Evolutionary conservation across 2,888 invertebrate species (phyloP).

Genomic region (Erpobdella octoculata): DNA sequence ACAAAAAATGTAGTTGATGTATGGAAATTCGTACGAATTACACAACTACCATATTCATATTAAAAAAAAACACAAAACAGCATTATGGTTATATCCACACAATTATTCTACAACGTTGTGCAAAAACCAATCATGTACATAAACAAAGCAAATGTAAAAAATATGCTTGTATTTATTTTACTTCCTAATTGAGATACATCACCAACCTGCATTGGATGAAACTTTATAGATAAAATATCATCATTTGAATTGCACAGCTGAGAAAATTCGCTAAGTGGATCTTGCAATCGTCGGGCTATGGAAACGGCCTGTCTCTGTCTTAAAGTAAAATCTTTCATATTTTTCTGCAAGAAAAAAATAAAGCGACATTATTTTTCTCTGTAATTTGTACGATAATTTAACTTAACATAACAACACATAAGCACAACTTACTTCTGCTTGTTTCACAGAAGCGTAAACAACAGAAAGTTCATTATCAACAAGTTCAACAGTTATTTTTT

Average conservation of each 20-base stretch:
- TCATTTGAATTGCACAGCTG: slow-evolving; percentile 91
- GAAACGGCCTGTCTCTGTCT: slow-evolving; percentile 85
- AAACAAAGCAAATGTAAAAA: no score
- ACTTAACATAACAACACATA: no score
- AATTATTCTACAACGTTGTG: no score
- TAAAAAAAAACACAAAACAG: no score
- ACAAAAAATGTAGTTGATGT: not conserved
- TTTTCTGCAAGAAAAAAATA: slow-evolving; percentile 35
- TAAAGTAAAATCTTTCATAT: slow-evolving; percentile 80
- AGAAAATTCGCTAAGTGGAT: slow-evolving; percentile 89
- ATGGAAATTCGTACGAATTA: no score
- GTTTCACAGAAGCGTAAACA: slow-evolving; percentile 80
- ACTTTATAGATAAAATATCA: slow-evolving; percentile 86
- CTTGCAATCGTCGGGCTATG: slow-evolving; percentile 81
- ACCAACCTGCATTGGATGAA: slow-evolving; percentile 67
- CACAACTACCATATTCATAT: no score
- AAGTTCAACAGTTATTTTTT: slow-evolving; percentile 77
- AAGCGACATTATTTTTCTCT: no score
- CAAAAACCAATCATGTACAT: no score
- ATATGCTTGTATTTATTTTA: no score
- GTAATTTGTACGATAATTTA: slow-evolving; percentile 46
- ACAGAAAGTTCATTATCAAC: slow-evolving; percentile 87
- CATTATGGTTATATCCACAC: no score
- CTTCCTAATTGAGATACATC: no score
- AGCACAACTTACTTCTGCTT: slow-evolving; percentile 63